Percentiles rank a stretch among this genome's conserved stretches.
Conservation (phyloP, 2,797 vertebrate species). For the Microctenopoma lineatum region DNA sequence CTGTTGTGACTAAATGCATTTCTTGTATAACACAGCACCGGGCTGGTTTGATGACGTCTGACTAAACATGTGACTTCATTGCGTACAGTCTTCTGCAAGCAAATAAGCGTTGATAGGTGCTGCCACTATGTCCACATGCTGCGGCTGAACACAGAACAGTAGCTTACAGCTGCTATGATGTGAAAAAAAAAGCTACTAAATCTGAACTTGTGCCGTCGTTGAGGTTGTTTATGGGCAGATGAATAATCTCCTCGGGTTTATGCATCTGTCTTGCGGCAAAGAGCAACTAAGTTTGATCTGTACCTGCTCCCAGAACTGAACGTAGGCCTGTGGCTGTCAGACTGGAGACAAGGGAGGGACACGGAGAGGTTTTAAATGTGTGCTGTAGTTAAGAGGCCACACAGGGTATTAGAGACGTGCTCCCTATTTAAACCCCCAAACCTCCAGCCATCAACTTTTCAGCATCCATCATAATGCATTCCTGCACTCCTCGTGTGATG, state of each 20-base stretch:
- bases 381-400: conserved; percentile 51
- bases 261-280: conserved; percentile 23
- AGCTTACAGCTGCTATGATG: conserved; percentile 9
- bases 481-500: conserved; percentile 30
- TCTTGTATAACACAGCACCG: conserved; percentile 61
- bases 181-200: conserved; percentile 15
- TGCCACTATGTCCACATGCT: conserved; percentile 52
- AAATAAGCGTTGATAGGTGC: conserved; percentile 15
- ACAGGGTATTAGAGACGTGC: conserved; percentile 59
- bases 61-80: conserved; percentile 52
- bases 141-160: neutral
- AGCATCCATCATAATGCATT: conserved; percentile 66
- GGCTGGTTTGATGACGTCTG: conserved; percentile 41
- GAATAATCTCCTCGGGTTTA: conserved; percentile 14
- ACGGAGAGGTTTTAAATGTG: conserved; percentile 56
- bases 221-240: conserved; percentile 16
- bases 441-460: conserved; percentile 57
- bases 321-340: conserved; percentile 61
- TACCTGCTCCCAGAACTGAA: conserved; percentile 33
- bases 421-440: conserved; percentile 71
- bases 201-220: conserved; percentile 3
- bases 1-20: conserved; percentile 62
- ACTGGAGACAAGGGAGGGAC: conserved; percentile 30
- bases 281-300: conserved; percentile 44
- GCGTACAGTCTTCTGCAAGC: conserved; percentile 21